Evolutionary conservation across 2,797 vertebrate genomes (phyloP).

Genomic region (Chrosomus eos): DNA sequence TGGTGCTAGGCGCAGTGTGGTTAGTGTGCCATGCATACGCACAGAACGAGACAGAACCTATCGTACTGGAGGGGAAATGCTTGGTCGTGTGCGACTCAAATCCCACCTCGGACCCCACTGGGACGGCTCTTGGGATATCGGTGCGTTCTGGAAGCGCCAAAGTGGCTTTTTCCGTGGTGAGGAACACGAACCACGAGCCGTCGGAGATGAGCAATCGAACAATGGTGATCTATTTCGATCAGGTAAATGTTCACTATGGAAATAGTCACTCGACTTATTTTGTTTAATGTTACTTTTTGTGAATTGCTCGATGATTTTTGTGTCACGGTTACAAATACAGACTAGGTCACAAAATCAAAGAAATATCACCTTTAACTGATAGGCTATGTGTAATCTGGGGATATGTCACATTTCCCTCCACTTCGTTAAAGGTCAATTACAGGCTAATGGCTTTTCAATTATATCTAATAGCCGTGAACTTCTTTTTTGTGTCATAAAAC

Average conservation of each 20-base stretch:
- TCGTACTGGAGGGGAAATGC: slow-evolving; percentile 95
- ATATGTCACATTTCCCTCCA: slow-evolving; percentile 51
- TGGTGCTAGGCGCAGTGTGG: slow-evolving; percentile 85
- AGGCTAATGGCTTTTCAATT: slow-evolving; percentile 70
- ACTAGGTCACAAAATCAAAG: slow-evolving; percentile 4
- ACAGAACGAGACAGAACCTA: slow-evolving; percentile 97
- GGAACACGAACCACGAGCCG: slow-evolving; percentile 98
- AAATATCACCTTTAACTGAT: slow-evolving; percentile 52
- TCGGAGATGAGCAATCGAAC: slow-evolving; percentile 99
- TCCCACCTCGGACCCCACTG: slow-evolving; percentile 92
- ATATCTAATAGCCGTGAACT: slow-evolving; percentile 40
- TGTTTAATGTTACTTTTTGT: slow-evolving; percentile 5
- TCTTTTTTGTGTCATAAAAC: slow-evolving; percentile 25
- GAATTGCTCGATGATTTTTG: background rate
- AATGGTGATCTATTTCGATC: slow-evolving; percentile 99
- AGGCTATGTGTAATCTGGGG: slow-evolving; percentile 58
- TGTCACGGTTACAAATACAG: background rate
- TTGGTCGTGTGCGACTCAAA: slow-evolving; percentile 97
- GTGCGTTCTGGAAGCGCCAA: slow-evolving; percentile 96
- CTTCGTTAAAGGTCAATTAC: slow-evolving; percentile 73
- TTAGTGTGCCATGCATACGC: slow-evolving; percentile 81
- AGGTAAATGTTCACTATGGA: slow-evolving; percentile 76
- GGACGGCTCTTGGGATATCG: slow-evolving; percentile 95
- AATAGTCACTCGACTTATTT: background rate
- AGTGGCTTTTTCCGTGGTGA: slow-evolving; percentile 94